Conservation (phyloP, 2,797 vertebrate species). For the Kryptolebias ocellatus region DNA sequence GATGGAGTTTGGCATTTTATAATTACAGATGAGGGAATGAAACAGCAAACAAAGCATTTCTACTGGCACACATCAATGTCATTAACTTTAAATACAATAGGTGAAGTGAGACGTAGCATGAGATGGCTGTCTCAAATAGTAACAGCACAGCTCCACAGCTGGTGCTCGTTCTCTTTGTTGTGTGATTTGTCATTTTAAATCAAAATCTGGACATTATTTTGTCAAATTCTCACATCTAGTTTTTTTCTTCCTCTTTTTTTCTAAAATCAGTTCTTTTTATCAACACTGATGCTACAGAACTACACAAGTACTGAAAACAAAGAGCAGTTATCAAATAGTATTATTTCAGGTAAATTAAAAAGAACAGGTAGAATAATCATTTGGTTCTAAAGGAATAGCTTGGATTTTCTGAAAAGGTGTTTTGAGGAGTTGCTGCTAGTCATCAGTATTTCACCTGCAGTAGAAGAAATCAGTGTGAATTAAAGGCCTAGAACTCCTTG, state of each 20-base stretch:
- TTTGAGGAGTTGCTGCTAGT: no score
- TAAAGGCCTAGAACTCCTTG: no score
- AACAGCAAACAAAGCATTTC: conserved; percentile 70
- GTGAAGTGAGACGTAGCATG: conserved; percentile 43
- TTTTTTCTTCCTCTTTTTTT: background rate
- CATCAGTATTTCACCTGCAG: no score
- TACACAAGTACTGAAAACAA: background rate
- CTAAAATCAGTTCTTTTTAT: no score
- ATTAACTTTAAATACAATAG: conserved; percentile 46
- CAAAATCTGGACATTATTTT: conserved; percentile 14
- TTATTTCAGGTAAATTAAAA: no score
- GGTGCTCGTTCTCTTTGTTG: conserved; percentile 27
- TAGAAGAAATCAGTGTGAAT: no score
- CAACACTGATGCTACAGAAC: background rate
- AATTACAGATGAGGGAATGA: conserved; percentile 75
- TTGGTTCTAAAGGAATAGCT: no score
- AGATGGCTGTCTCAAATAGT: conserved; percentile 40
- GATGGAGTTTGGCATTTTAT: conserved; percentile 81
- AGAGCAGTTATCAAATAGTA: background rate
- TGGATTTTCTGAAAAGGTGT: no score
- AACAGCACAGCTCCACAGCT: conserved; percentile 17
- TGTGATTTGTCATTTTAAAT: background rate
- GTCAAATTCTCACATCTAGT: background rate
- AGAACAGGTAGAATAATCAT: no score
- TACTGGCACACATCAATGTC: conserved; percentile 55